These are phyloP conservation scores for Drosophila borealis DNA, from an alignment of 2,888 invertebrate species.

Conservation along the genomic window DNA sequence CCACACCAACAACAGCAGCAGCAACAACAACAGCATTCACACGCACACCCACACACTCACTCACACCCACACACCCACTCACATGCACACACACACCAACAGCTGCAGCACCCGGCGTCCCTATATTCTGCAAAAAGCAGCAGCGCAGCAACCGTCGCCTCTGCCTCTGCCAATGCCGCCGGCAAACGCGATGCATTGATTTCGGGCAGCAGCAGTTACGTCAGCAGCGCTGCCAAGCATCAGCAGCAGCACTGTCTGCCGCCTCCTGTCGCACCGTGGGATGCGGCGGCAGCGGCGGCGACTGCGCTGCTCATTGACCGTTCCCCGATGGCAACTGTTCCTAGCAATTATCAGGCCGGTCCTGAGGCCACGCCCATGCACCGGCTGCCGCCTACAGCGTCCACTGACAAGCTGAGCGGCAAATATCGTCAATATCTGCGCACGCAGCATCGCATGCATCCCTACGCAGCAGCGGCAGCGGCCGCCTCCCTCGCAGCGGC, in stretches of 20 bases:
- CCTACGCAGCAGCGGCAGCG: slow-evolving; percentile 85
- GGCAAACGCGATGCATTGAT: slow-evolving; percentile 85
- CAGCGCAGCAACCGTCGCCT: slow-evolving; percentile 28
- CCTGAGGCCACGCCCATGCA: slow-evolving; percentile 84
- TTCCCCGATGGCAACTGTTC: slow-evolving; percentile 85
- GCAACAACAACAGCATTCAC: slow-evolving; percentile 37
- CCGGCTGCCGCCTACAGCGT: slow-evolving; percentile 57
- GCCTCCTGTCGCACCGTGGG: slow-evolving; percentile 69
- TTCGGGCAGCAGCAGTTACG: slow-evolving; percentile 80
- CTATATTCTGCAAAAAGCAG: slow-evolving; percentile 73
- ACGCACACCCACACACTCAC: slow-evolving; percentile 38
- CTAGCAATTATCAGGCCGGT: slow-evolving; percentile 85
- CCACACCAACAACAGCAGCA: slow-evolving; percentile 64
- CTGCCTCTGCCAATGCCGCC: slow-evolving; percentile 47
- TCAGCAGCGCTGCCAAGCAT: slow-evolving; percentile 56
- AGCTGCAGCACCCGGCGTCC: slow-evolving; percentile 54
- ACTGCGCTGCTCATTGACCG: slow-evolving; percentile 81
- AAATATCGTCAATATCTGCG: slow-evolving; percentile 87
- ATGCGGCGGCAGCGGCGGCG: slow-evolving; percentile 72
- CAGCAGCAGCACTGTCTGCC: slow-evolving; percentile 73
- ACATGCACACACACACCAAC: slow-evolving; percentile 45
- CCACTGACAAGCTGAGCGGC: slow-evolving; percentile 84
- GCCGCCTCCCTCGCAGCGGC: slow-evolving; percentile 84
- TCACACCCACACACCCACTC: slow-evolving; percentile 26
- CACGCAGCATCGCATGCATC: slow-evolving; percentile 86